Percentiles rank a stretch among this genome's conserved stretches.
Evolutionary conservation across 2,888 invertebrate species (phyloP).

Genomic region (Drosophila infuscata): DNA sequence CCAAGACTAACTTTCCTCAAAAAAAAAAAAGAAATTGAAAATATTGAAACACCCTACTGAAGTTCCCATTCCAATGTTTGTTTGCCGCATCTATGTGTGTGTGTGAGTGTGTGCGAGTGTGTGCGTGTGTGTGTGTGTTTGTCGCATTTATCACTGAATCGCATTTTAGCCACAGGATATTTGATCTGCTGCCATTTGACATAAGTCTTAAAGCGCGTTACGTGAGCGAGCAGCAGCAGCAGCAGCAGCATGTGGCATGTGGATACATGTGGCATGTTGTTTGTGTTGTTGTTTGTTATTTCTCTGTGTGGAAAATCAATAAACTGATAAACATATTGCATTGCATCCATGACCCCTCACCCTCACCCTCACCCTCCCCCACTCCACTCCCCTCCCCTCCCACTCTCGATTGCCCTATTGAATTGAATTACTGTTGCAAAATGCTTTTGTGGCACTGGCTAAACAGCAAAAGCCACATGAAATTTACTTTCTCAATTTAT

Average conservation of each 20-base stretch:
- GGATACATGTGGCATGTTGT: slow-evolving; percentile 54
- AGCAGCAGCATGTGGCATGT: slow-evolving; percentile 25
- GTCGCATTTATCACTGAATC: slow-evolving; percentile 77
- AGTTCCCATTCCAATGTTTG: neutral
- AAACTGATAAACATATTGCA: slow-evolving; percentile 73
- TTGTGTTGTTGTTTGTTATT: slow-evolving; percentile 33
- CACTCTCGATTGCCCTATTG: slow-evolving; percentile 35
- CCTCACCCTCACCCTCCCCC: no score
- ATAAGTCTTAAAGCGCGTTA: slow-evolving; percentile 56
- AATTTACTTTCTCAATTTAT: slow-evolving; percentile 58
- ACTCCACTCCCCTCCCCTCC: neutral
- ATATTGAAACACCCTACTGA: slow-evolving; percentile 1
- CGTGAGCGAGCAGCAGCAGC: slow-evolving; percentile 2
- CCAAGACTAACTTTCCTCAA: slow-evolving; percentile 41
- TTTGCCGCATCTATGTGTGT: neutral
- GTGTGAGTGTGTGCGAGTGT: slow-evolving; percentile 31
- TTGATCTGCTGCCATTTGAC: slow-evolving; percentile 79
- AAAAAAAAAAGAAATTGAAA: neutral
- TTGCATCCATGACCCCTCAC: slow-evolving; percentile 3
- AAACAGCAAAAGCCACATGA: slow-evolving; percentile 8
- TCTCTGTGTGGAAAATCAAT: slow-evolving; percentile 65
- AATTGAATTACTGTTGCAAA: slow-evolving; percentile 44
- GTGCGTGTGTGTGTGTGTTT: slow-evolving; percentile 44
- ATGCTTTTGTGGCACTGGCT: slow-evolving; percentile 11
- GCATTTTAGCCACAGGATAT: slow-evolving; percentile 80